Evolutionary conservation across 2,797 vertebrate species (phyloP).

Genomic region (Liparis tanakae): DNA sequence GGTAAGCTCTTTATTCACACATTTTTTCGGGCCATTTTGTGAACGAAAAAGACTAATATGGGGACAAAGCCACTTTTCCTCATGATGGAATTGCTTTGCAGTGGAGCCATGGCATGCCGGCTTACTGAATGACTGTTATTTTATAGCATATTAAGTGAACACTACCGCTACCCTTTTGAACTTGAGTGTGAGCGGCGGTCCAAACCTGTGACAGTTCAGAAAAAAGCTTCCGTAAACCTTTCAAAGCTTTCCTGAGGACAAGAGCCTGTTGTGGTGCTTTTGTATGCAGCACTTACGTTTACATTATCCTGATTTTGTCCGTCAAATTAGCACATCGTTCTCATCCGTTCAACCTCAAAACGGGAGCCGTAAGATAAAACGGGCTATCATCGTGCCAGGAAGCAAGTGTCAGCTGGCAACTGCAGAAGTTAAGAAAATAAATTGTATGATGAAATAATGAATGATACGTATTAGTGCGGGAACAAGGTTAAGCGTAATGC

Average conservation of each 20-base stretch:
- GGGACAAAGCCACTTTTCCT: constrained; percentile 79
- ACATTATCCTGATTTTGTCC: constrained; percentile 39
- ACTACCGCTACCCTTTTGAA: constrained; percentile 68
- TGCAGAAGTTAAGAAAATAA: constrained; percentile 65
- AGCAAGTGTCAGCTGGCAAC: constrained; percentile 41
- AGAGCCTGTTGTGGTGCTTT: neutral
- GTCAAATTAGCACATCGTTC: constrained; percentile 33
- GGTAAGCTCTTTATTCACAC: constrained; percentile 89
- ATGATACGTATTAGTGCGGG: constrained; percentile 63
- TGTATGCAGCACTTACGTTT: constrained; percentile 20
- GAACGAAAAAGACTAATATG: constrained; percentile 77
- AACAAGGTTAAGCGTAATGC: constrained; percentile 75
- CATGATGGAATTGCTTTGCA: constrained; percentile 77
- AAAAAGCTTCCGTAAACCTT: constrained; percentile 44
- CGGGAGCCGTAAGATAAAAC: constrained; percentile 23
- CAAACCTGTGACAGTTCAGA: constrained; percentile 60
- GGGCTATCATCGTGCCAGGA: neutral
- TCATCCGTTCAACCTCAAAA: constrained; percentile 37
- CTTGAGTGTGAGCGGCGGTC: constrained; percentile 44
- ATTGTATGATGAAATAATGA: constrained; percentile 67
- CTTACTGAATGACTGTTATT: constrained; percentile 70
- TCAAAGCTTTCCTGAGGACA: constrained; percentile 20
- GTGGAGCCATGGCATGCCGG: constrained; percentile 50
- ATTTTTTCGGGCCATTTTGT: constrained; percentile 77
- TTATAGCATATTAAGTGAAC: constrained; percentile 70